phyloP scores from a whole-genome alignment of 2,797 vertebrate species.

The Sebastes taczanowskii region DNA sequence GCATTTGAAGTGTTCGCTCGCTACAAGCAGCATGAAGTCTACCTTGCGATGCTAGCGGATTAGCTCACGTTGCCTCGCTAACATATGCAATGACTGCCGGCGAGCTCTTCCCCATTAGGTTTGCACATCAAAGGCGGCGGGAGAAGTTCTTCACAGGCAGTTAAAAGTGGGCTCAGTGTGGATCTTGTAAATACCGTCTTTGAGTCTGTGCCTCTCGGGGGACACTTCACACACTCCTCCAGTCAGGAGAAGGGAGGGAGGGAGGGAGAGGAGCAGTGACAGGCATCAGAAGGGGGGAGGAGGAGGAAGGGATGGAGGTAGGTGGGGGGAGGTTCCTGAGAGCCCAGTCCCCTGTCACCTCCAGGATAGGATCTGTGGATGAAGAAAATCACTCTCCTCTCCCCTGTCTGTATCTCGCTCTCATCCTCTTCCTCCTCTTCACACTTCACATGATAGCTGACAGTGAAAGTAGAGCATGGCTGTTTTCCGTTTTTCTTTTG shows the following conservation, averaged over 20 bases:
- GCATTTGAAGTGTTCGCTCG: slow-evolving; percentile 63
- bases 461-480: slow-evolving; percentile 79
- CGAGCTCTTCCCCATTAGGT: slow-evolving; percentile 82
- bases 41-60: slow-evolving; percentile 76
- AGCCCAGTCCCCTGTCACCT: slow-evolving; percentile 77
- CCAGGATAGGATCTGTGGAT: slow-evolving; percentile 76
- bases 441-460: slow-evolving; percentile 78
- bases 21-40: slow-evolving; percentile 65
- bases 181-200: slow-evolving; percentile 85
- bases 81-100: slow-evolving; percentile 80
- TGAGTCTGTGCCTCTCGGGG: slow-evolving; percentile 83
- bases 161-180: slow-evolving; percentile 83
- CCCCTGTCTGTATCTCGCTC: slow-evolving; percentile 55
- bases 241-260: slow-evolving; percentile 71
- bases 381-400: slow-evolving; percentile 73
- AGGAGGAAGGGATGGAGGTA: not conserved
- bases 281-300: slow-evolving; percentile 69
- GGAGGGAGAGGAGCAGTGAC: slow-evolving; percentile 74
- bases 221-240: slow-evolving; percentile 84
- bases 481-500: slow-evolving; percentile 76
- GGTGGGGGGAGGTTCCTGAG: slow-evolving; percentile 44
- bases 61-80: slow-evolving; percentile 72
- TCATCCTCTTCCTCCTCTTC: slow-evolving; percentile 71
- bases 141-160: slow-evolving; percentile 84
- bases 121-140: slow-evolving; percentile 83